Evolutionary conservation across 2,888 invertebrate genomes (phyloP).

Genomic region (Noctua fimbriata): DNA sequence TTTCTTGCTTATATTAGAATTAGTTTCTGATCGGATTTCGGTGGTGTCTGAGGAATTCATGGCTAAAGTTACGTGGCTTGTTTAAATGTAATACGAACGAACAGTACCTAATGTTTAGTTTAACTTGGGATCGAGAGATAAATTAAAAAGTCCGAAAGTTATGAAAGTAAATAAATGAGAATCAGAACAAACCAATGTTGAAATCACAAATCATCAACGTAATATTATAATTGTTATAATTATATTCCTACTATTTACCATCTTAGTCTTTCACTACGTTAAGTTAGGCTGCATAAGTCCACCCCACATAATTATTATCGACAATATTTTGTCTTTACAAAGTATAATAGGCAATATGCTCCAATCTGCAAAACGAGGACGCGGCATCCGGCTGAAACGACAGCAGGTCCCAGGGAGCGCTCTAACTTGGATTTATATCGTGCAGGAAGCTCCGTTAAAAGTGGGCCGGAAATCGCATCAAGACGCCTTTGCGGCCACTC

Average conservation of each 20-base stretch:
- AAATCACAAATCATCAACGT: neutral
- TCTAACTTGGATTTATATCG: slow-evolving; percentile 86
- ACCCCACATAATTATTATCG: slow-evolving; percentile 47
- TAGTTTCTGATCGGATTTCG: slow-evolving; percentile 60
- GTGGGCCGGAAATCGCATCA: slow-evolving; percentile 87
- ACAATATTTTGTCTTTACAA: slow-evolving; percentile 51
- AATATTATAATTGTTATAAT: neutral
- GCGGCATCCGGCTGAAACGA: slow-evolving; percentile 69
- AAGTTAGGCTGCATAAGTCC: neutral
- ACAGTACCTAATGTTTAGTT: neutral
- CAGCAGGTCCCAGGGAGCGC: slow-evolving; percentile 71
- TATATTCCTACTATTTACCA: neutral
- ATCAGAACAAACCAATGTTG: neutral
- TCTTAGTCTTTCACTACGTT: neutral
- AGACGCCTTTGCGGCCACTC: slow-evolving; percentile 82
- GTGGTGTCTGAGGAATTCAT: slow-evolving; percentile 51
- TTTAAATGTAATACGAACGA: slow-evolving; percentile 33
- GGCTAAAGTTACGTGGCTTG: slow-evolving; percentile 37
- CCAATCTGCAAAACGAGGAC: slow-evolving; percentile 62
- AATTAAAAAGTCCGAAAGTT: neutral
- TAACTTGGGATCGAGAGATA: neutral
- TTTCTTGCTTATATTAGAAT: slow-evolving; percentile 58
- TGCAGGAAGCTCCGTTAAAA: slow-evolving; percentile 83
- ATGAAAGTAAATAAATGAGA: neutral
- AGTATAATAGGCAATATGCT: slow-evolving; percentile 59